Evolutionary conservation across 2,797 vertebrate genomes (phyloP), one percentile per base, ranked within the genome.

Genomic region (Gadopsis marmoratus): DNA sequence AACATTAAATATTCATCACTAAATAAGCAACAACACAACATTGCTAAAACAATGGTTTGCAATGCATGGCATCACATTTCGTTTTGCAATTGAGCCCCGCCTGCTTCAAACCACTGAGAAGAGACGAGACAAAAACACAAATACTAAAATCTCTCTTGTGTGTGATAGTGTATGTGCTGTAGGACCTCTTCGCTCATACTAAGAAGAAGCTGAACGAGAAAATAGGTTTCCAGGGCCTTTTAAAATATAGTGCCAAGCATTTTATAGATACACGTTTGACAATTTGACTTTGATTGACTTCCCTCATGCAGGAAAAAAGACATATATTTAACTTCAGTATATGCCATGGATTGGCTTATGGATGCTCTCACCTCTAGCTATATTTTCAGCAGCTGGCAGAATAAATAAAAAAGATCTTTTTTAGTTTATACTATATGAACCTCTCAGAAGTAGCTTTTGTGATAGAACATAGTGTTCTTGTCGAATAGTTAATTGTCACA

Each of bases 1-100:
- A n/a, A 67, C n/a, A 71, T 82, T 50, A 79, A 72, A 73, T 66
- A 61, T 70, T 63, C 19, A 79, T 60, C 45, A 79, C 16, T 50
- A 51, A 59, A 50, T 58, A 74, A 64, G 63, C 31, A 37, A 75
- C 29, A 19, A 41, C 61, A 26, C 64, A 55, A 26, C 47, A 21
- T 53, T 45, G 17, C 68, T 65, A 16, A 50, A 61, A 50, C 41
- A 62, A 54, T 37, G 66, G 60, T 53, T 35, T 7, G 12, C n/a
- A 39, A n/a, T 35, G 39, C 3, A 4, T 33, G 11, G 41, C 61
- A 51, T 59, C 35, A 39, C 14, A 0, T 43, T 33, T 64, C n/a
- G 26, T 50, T 51, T 43, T 14, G 55, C 26, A 50, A 35, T 16
- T 7, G 11, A 29, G 62, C 9, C 3, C 12, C 29, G 45, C 50